phyloP scores from a whole-genome alignment of 35 echinoderm and acorn worm genomes.

The Apostichopus parvimensis region DNA sequence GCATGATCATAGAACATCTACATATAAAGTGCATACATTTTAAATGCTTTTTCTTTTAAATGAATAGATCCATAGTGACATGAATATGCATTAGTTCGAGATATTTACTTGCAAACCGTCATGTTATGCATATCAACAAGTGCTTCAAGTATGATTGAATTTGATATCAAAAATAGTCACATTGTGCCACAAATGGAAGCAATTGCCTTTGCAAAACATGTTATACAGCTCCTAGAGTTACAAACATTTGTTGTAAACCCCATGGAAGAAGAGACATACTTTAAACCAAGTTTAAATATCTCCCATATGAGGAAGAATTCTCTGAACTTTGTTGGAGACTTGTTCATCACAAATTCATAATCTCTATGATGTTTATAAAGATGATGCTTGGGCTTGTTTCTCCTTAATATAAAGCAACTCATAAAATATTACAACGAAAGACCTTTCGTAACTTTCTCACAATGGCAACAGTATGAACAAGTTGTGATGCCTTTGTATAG shows the following conservation, averaged over 20 bases:
- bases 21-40: background rate
- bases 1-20: background rate
- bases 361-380: too few species aligned
- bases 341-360: too few species aligned
- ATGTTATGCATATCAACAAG: background rate
- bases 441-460: too few species aligned
- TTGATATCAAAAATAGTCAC: background rate
- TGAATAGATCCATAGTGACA: background rate
- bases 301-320: too few species aligned
- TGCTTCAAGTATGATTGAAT: background rate
- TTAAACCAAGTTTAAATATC: too few species aligned
- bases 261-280: too few species aligned
- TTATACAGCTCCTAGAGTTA: too few species aligned
- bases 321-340: too few species aligned
- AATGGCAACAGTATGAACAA: background rate
- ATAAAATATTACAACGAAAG: too few species aligned
- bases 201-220: background rate
- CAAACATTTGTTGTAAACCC: too few species aligned
- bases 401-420: too few species aligned
- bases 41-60: background rate
- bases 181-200: constrained; percentile 11
- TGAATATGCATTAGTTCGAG: background rate
- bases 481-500: background rate
- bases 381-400: too few species aligned
- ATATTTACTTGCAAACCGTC: background rate